A percentile compares a stretch with the other conserved stretches of the same genome.
Evolutionary conservation across 2,888 invertebrate genomes (phyloP).

Genomic region (Strigamia crassipes): DNA sequence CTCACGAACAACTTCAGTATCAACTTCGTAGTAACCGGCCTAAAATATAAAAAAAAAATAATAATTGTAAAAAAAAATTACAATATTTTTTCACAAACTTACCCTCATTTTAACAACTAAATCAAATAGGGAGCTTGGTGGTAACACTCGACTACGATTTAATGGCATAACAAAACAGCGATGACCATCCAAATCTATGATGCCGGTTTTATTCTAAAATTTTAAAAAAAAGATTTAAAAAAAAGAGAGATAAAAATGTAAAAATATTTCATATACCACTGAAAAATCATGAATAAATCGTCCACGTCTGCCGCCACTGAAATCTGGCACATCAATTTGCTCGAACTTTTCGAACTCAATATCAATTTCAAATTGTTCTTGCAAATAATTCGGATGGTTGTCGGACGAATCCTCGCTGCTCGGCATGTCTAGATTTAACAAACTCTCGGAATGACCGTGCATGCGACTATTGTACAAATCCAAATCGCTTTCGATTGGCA

Average conservation of each 20-base stretch:
- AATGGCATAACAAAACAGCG: slow-evolving; percentile 91
- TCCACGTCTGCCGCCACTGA: slow-evolving; percentile 77
- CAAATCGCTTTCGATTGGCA: slow-evolving; percentile 63
- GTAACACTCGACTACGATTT: slow-evolving; percentile 74
- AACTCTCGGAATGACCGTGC: neutral
- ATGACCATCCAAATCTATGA: slow-evolving; percentile 73
- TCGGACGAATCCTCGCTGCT: too few species aligned
- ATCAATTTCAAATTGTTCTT: slow-evolving; percentile 81
- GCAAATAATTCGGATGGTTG: slow-evolving; percentile 64
- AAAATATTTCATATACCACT: slow-evolving; percentile 60
- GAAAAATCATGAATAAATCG: slow-evolving; percentile 92
- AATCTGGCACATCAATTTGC: slow-evolving; percentile 83
- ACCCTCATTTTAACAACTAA: slow-evolving; percentile 77
- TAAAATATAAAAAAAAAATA: slow-evolving; percentile 50
- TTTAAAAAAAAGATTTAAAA: slow-evolving; percentile 13
- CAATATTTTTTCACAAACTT: slow-evolving; percentile 56
- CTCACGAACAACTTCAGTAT: slow-evolving; percentile 75
- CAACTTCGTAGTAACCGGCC: slow-evolving; percentile 73
- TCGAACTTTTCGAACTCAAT: slow-evolving; percentile 73
- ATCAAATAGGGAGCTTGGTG: slow-evolving; percentile 79
- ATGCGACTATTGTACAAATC: slow-evolving; percentile 13
- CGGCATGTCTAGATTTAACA: too few species aligned
- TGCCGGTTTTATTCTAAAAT: slow-evolving; percentile 71
- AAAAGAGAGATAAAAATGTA: neutral
- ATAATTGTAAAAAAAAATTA: neutral